phyloP scores from a whole-genome alignment of 1,140 invertebrate species.

The Wasmannia auropunctata region DNA sequence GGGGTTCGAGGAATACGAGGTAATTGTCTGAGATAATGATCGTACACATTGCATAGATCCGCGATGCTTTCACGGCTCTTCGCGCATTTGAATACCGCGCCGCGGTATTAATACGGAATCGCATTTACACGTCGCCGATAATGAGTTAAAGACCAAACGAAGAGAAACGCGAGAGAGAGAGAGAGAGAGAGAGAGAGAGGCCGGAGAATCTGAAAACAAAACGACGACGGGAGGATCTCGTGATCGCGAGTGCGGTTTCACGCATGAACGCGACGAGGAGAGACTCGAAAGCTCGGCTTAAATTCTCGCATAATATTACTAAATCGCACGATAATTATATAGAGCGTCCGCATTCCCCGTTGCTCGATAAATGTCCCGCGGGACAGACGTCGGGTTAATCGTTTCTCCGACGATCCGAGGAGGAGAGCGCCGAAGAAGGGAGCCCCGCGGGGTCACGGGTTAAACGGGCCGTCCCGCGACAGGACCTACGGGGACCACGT shows the following conservation, averaged over 20 bases:
- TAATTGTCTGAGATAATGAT: constrained; percentile 76
- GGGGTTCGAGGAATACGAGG: constrained; percentile 75
- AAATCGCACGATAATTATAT: constrained; percentile 59
- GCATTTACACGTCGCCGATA: constrained; percentile 46
- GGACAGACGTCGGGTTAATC: constrained; percentile 48
- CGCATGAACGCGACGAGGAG: constrained; percentile 35
- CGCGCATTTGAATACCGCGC: constrained; percentile 19
- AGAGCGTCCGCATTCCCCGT: constrained; percentile 41
- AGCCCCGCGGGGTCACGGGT: constrained; percentile 71
- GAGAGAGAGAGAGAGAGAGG: no score
- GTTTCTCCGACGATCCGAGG: constrained; percentile 33
- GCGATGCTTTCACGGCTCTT: constrained; percentile 43
- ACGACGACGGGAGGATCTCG: constrained; percentile 23
- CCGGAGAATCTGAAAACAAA: not conserved
- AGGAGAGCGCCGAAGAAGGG: constrained; percentile 61
- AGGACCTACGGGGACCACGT: constrained; percentile 65
- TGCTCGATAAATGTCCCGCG: constrained; percentile 55
- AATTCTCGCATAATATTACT: constrained; percentile 54
- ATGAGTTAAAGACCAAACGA: constrained; percentile 34
- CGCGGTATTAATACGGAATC: constrained; percentile 46
- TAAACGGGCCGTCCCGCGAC: constrained; percentile 71
- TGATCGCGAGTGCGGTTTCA: constrained; percentile 2
- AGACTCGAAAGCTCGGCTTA: constrained; percentile 15
- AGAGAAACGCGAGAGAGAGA: not conserved
- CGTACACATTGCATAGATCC: constrained; percentile 53